Base-by-base conservation (phyloP, 2,113 vertebrate genomes). In the Rattus rattus region DNA sequence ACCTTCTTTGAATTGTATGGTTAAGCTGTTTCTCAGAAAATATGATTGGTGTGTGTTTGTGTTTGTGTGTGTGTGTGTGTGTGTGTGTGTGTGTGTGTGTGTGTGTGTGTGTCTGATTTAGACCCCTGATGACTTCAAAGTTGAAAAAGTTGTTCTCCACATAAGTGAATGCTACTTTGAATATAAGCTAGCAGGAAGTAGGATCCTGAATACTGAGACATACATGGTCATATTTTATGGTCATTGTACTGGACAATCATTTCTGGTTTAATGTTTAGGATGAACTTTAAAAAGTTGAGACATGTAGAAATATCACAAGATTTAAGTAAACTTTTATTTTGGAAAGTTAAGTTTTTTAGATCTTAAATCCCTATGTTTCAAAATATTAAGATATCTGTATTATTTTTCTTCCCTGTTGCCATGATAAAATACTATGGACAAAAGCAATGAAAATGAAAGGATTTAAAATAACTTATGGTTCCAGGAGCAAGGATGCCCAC, bases 11-110 rank as follows among this genome's bases (percentile, higher is more conserved):
- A 39, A 90, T 7, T 14, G 61, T 73, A 85, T 63, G 75, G 9
- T 43, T 92, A 83, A n/a, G 94, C 81, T 67, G 39, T 79, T 95
- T 91, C 36, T 1, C 39, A 90, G 43, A 93, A 92, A 94, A 93
- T 19, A 13, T 92, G 87, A 92, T 93, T 17, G 43, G 43, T 43
- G 43, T 43, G 43, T 43, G 43, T n/a, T n/a, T n/a, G n/a, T n/a
- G n/a, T n/a, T n/a, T 43, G 43, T 43, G 43, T 3, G 43, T 43
- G 43, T 3, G 43, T 43, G 43, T 3, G 43, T 43, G 43, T 3
- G 43, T 43, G 43, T 3, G 43, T 43, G 43, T 43, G 43, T 43
- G 43, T 43, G 43, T 43, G 43, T 43, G 43, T 43, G 43, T 43
- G 43, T 43, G 43, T 43, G 43, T 43, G 43, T 63, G 30, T 28